These are phyloP conservation scores for Chrysaora quinquecirrha DNA, from an alignment of 30 jellyfish, hydroid and myxozoan species.

Conservation along the genomic window DNA sequence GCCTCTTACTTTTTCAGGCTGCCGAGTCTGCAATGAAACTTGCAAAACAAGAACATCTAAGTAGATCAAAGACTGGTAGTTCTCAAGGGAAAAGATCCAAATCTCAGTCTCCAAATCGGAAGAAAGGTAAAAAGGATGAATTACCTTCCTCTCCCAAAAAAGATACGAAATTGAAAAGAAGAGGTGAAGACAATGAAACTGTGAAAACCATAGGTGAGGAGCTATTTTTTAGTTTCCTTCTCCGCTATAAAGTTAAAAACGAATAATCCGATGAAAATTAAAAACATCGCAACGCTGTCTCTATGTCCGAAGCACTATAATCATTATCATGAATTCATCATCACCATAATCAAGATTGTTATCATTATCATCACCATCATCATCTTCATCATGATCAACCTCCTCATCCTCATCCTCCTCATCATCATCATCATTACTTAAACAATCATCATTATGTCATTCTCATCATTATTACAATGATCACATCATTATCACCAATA, in stretches of 20 bases:
- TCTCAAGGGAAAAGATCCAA: conserved; percentile 66
- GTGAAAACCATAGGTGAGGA: conserved; percentile 79
- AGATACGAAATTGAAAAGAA: conserved; percentile 85
- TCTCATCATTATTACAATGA: too few relatives aligned
- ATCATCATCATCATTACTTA: too few relatives aligned
- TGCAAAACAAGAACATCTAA: conserved; percentile 59
- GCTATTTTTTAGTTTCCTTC: neutral
- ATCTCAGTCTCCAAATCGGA: conserved; percentile 88
- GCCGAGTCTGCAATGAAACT: conserved; percentile 82
- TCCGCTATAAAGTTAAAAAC: neutral
- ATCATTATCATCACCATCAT: neutral
- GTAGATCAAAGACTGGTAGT: conserved; percentile 68
- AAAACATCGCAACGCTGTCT: neutral
- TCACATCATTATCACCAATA: too few relatives aligned
- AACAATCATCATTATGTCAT: too few relatives aligned
- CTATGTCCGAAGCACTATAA: neutral
- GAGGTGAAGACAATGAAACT: conserved; percentile 85
- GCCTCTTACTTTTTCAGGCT: conserved; percentile 61
- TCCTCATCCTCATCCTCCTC: too few relatives aligned
- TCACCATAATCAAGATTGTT: neutral
- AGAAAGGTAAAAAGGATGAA: conserved; percentile 77
- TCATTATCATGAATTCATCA: neutral
- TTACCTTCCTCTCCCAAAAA: conserved; percentile 79
- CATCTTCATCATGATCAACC: neutral
- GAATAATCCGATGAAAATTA: too few relatives aligned